Evolutionary conservation across 2,888 invertebrate genomes (phyloP).

Genomic region (Deroplatys truncata): DNA sequence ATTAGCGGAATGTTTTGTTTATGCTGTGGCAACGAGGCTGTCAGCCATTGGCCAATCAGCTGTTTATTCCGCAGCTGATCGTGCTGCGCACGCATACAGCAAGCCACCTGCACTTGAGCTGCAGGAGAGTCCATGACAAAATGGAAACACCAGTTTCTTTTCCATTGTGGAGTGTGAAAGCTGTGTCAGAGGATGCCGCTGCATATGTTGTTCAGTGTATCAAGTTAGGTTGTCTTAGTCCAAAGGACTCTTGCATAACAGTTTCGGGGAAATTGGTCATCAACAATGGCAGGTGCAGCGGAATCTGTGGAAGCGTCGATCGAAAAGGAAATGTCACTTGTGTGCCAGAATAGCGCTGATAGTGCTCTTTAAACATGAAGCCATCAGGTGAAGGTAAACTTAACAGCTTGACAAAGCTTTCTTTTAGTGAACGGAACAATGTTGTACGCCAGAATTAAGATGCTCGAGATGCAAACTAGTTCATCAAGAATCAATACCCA

Average conservation of each 20-base stretch:
- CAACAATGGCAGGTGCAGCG: neutral
- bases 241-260: neutral
- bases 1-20: neutral
- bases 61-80: conserved; percentile 17
- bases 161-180: neutral
- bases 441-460: neutral
- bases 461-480: neutral
- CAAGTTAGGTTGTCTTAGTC: neutral
- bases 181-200: neutral
- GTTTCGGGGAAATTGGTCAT: neutral
- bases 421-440: neutral
- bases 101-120: neutral
- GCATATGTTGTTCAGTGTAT: neutral
- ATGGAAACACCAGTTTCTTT: conserved; percentile 2
- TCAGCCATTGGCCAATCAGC: conserved; percentile 16
- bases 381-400: conserved; percentile 9
- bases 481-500: neutral
- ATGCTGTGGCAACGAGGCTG: conserved; percentile 1
- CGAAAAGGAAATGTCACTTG: neutral
- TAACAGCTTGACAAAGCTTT: neutral
- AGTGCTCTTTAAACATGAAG: neutral
- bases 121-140: neutral
- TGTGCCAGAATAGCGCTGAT: neutral
- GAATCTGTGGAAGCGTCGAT: too few species aligned
- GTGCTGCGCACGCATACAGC: neutral